phyloP scores from a whole-genome alignment of 1,140 invertebrate species.

The Zaprionus inermis region DNA sequence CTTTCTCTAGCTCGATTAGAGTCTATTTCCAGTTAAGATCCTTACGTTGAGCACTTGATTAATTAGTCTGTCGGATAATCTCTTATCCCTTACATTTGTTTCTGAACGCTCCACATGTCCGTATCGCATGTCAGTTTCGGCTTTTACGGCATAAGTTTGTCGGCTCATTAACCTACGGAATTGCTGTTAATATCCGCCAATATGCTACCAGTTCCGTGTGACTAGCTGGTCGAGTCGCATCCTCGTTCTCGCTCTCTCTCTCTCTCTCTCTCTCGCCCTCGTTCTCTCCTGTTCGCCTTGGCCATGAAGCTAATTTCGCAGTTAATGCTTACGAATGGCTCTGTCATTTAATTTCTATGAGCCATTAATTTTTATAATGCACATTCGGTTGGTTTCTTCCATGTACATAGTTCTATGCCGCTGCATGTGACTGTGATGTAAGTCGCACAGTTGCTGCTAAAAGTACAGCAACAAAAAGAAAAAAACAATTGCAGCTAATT shows the following conservation, averaged over 20 bases:
- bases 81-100: constrained; percentile 19
- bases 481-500: constrained; percentile 61
- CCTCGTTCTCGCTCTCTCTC: neutral
- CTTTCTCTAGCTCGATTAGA: neutral
- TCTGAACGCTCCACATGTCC: constrained; percentile 4
- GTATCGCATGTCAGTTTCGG: neutral
- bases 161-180: constrained; percentile 40
- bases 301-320: constrained; percentile 57
- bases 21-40: neutral
- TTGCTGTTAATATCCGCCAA: constrained; percentile 19
- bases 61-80: constrained; percentile 30
- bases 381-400: constrained; percentile 43
- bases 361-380: constrained; percentile 78
- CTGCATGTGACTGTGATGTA: constrained; percentile 46
- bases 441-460: constrained; percentile 49
- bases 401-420: constrained; percentile 9
- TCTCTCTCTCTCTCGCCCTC: too few species aligned
- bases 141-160: constrained; percentile 33
- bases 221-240: neutral
- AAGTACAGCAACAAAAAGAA: constrained; percentile 23
- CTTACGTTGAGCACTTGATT: constrained; percentile 38
- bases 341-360: constrained; percentile 75
- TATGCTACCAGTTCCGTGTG: constrained; percentile 29
- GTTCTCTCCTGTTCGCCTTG: neutral
- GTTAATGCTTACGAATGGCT: constrained; percentile 73